Percentiles rank a stretch among this genome's conserved stretches.
phyloP scores from a whole-genome alignment of 2,113 vertebrate species.

The Burhinus oedicnemus region DNA sequence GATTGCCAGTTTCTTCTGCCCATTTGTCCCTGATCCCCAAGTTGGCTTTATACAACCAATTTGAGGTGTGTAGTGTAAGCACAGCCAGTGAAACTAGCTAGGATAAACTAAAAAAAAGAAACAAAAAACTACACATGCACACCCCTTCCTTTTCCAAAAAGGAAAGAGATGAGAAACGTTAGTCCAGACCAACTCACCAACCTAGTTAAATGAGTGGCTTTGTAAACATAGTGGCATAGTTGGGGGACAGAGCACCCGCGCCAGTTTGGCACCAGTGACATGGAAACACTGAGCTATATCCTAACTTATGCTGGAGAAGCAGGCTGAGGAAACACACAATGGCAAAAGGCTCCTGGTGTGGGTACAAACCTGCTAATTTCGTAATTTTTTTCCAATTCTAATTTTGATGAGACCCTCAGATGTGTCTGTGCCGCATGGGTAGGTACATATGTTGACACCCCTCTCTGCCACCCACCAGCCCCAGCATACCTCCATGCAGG shows the following conservation, averaged over 20 bases:
- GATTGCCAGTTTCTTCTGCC: background rate
- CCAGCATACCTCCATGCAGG: accelerated
- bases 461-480: background rate
- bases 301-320: accelerated
- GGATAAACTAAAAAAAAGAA: background rate
- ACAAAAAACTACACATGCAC: accelerated
- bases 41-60: background rate
- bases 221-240: background rate
- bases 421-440: background rate
- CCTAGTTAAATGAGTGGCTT: background rate
- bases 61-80: background rate
- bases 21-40: background rate
- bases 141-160: background rate
- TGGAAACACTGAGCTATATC: accelerated
- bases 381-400: background rate
- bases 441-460: background rate
- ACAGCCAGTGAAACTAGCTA: background rate
- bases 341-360: background rate
- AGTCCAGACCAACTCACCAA: background rate
- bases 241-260: accelerated
- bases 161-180: background rate
- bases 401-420: background rate
- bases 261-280: background rate
- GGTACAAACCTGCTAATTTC: background rate
- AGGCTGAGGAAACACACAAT: background rate